Base-by-base conservation (phyloP, 2,888 invertebrate species). In the Hermaeophaga mercurialis region DNA sequence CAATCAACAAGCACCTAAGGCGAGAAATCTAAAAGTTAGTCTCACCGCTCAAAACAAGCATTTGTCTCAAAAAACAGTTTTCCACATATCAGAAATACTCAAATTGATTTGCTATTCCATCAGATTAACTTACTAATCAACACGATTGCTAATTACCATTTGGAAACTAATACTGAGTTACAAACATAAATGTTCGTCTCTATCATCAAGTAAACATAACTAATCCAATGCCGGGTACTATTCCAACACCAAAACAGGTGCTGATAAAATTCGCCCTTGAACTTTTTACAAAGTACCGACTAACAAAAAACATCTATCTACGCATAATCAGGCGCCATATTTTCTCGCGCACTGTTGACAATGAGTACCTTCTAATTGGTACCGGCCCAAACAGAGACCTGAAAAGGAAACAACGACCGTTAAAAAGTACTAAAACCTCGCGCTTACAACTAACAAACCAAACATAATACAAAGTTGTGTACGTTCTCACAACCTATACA, bases 401-500 rank as follows among this genome's bases (percentile, higher is more conserved):
- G 12, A 34, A 36, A 36, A n/a, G 14, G 38, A 36, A 39, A 17
- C 6, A 26, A n/a, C 22, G 26, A 48, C 38, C 19, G 48, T 26
- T 7, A 34, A 24, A 46, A 33, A 39, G 12, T 26, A 19, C 8
- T 14, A 38, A 26, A 28, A 34, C 9, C 19, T 19, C 6, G 12
- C 39, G 19, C 39, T 19, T 12, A 18, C n/a, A 19, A 47, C 19
- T 33, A 34, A 50, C 31, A 49, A 33, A 41, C 31, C 8, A 39
- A 49, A 50, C 22, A 22, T 39, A 19, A 46, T 34, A 24, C 12
- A 7, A 19, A 11, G 5, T 47, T 34, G 34, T 47, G 47, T 47
- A 39, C 31, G 41, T 50, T 50, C 50, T 41, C 50, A 50, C 50
- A 50, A 50, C 19, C 14, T 34, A 15, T 15, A 19, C 18, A n/a